Percentiles rank a stretch among this genome's conserved stretches.
Conservation (phyloP, 2,888 invertebrate species). For the Synanthedon formicaeformis region DNA sequence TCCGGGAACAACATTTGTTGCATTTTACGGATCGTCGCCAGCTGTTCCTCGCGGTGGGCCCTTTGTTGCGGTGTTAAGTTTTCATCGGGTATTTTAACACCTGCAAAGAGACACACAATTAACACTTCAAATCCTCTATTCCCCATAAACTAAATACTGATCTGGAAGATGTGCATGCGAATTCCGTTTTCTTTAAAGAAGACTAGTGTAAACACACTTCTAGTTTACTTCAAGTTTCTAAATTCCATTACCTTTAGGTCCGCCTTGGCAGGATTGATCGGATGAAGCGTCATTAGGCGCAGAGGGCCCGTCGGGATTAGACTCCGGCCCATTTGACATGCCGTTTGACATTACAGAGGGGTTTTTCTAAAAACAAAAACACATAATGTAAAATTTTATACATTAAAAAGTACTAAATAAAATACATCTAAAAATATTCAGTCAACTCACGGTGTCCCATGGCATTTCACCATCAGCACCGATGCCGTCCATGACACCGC, state of each 20-base stretch:
- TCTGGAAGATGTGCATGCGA: no score
- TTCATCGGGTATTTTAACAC: conserved; percentile 94
- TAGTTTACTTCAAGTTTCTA: no score
- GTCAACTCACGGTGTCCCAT: conserved; percentile 65
- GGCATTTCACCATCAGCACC: conserved; percentile 72
- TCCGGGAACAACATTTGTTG: conserved; percentile 93
- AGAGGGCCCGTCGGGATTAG: conserved; percentile 14
- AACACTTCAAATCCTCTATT: no score
- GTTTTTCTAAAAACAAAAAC: conserved; percentile 44
- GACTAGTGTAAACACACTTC: no score
- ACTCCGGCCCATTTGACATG: conserved; percentile 52
- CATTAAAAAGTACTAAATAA: neutral
- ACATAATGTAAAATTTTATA: neutral
- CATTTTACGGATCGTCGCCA: conserved; percentile 92
- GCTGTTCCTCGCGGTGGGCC: conserved; percentile 91
- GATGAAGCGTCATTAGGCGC: conserved; percentile 13
- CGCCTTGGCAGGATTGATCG: conserved; percentile 25
- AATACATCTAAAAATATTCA: neutral
- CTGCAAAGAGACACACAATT: conserved; percentile 25
- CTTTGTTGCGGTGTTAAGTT: conserved; percentile 96
- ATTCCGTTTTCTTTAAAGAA: no score
- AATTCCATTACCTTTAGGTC: conserved; percentile 47
- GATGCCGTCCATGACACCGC: conserved; percentile 72
- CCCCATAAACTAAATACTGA: no score
- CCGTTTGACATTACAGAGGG: conserved; percentile 65